Base-by-base conservation (phyloP, 1,140 invertebrate genomes). In the Brachionus koreanus region DNA sequence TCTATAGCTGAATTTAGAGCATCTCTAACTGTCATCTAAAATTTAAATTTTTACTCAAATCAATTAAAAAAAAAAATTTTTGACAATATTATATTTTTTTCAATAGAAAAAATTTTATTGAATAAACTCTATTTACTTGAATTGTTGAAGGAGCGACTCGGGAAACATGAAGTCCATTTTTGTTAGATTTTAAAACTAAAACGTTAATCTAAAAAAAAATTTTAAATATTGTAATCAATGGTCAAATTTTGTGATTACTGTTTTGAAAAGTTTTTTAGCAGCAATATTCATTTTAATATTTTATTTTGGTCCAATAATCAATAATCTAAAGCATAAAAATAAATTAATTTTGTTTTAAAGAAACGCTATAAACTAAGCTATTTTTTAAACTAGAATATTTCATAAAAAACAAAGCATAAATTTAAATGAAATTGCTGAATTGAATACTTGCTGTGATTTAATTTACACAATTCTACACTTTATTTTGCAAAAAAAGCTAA, bases 1-100 rank as follows among this genome's bases (percentile, higher is more conserved):
- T 98, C 96, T 86, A 99, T 90, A 0, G 97, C 98, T 39, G 93
- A 91, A 89, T 98, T 99, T 9, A 99, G 88, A 13, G 97, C 97
- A 93, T 99, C 97, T 86, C 97, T 90, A 0, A 99, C 95, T 3
- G 94, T 96, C 90, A 98, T 91, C 89, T 86, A 82, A 16, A 84
- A 29, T 29, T 29, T 52, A 83, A 63, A 23, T 37, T 42, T 16
- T 69, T 6, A 57, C 9, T 23, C 7, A 5, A 57, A 57, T 23
- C 19, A 25, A 25, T 57, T 57, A 0, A 1, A 6, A 19, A 7
- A 23, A 25, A 57, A 10, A 42, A 10, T 42, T 6, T 42, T 42
- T 1, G 6, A 42, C 7, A 13, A 39, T 5, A 39, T 9, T 39
- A 5, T 39, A 39, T 5, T 13, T 16, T 49, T 16, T 49, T 49